Evolutionary conservation across 2,113 vertebrate genomes (phyloP).

Genomic region (Colius striatus): DNA sequence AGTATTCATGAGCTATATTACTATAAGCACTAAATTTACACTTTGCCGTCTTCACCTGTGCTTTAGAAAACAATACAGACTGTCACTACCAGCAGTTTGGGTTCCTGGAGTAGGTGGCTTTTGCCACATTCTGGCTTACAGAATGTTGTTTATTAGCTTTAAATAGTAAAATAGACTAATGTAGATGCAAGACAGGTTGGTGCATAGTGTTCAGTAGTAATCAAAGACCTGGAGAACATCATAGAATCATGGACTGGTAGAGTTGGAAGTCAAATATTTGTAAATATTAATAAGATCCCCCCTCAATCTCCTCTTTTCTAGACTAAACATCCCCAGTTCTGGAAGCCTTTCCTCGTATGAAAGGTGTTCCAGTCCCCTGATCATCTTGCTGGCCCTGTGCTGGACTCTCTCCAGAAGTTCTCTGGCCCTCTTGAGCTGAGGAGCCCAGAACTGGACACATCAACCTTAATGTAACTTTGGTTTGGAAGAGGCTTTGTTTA

Average conservation of each 20-base stretch:
- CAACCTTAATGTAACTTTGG: not conserved
- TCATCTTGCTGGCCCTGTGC: too few relatives aligned
- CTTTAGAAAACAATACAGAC: not conserved
- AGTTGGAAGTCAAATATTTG: too few relatives aligned
- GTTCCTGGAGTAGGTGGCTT: not conserved
- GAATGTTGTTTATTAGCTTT: not conserved
- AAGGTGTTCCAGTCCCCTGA: too few relatives aligned
- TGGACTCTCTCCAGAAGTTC: too few relatives aligned
- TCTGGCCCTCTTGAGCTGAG: too few relatives aligned
- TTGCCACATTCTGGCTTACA: not conserved
- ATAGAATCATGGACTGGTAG: too few relatives aligned
- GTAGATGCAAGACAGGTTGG: not conserved
- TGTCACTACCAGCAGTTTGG: not conserved
- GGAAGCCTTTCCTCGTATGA: too few relatives aligned
- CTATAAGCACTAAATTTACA: not conserved
- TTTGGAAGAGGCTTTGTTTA: not conserved
- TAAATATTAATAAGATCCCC: too few relatives aligned
- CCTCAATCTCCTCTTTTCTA: too few relatives aligned
- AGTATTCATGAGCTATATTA: not conserved
- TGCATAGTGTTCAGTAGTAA: not conserved
- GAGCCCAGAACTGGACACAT: not conserved
- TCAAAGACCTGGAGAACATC: not conserved
- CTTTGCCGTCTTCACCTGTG: not conserved
- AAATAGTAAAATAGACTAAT: not conserved
- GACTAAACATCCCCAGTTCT: too few relatives aligned